A percentile compares a stretch with the other conserved stretches of the same genome.
These are phyloP conservation scores for Arctocebus calabarensis DNA, from an alignment of 2,797 vertebrate genomes.

Conservation along the genomic window DNA sequence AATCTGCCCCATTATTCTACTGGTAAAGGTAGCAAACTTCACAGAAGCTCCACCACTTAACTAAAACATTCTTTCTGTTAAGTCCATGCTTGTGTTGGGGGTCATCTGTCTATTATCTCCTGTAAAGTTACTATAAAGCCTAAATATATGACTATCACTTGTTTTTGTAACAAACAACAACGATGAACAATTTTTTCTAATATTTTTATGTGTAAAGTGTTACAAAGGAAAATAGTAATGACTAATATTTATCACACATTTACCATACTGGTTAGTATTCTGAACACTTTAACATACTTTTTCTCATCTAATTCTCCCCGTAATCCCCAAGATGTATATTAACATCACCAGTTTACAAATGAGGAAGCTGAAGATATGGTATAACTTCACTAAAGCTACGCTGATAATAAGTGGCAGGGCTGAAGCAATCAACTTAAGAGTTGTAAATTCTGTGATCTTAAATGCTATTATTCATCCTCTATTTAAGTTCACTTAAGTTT, in stretches of 20 bases:
- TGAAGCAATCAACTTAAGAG: not conserved
- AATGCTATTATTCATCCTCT: not conserved
- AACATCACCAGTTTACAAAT: not conserved
- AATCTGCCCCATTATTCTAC: not conserved
- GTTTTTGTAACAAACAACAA: not conserved
- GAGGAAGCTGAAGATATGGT: not conserved
- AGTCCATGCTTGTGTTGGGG: not conserved
- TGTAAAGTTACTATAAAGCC: not conserved
- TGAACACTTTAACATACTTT: slow-evolving; percentile 3
- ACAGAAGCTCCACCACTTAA: not conserved
- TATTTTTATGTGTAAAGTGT: not conserved
- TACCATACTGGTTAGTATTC: not conserved
- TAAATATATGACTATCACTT: not conserved
- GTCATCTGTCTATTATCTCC: not conserved
- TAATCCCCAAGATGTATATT: not conserved
- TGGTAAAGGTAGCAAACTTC: not conserved
- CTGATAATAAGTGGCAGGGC: not conserved
- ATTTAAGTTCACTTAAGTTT: not conserved
- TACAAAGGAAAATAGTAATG: slow-evolving; percentile 2
- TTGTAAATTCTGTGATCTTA: not conserved
- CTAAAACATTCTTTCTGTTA: not conserved
- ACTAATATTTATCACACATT: not conserved
- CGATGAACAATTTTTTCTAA: not conserved
- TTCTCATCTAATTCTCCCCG: slow-evolving; percentile 19
- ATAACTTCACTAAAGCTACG: not conserved